These are phyloP conservation scores for Pseudomugil tenellus DNA, from an alignment of 2,797 vertebrate genomes.

Conservation along the genomic window DNA sequence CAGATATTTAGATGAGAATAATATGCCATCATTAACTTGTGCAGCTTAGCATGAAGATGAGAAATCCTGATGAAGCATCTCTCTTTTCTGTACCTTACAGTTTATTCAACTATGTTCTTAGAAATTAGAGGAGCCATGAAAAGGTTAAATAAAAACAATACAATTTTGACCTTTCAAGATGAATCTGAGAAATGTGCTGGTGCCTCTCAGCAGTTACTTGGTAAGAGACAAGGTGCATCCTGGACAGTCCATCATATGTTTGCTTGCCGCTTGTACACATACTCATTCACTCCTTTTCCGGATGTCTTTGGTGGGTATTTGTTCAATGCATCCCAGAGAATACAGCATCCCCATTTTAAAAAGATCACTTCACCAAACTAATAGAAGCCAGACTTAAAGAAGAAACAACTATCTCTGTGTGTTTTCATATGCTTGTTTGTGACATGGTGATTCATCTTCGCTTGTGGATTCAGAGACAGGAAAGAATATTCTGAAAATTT, in stretches of 20 bases:
- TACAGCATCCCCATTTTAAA: too few species aligned
- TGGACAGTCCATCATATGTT: neutral
- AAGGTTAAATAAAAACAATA: neutral
- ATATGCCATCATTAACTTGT: neutral
- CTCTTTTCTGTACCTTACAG: neutral
- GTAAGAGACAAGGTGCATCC: neutral
- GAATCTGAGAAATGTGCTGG: neutral
- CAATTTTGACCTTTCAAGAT: neutral
- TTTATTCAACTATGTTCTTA: neutral
- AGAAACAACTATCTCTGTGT: neutral
- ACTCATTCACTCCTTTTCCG: too few species aligned
- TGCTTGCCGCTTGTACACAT: too few species aligned
- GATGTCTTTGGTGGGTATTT: too few species aligned
- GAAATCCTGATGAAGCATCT: neutral
- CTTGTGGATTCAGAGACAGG: neutral
- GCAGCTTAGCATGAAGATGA: neutral
- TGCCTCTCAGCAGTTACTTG: neutral
- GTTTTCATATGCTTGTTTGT: neutral
- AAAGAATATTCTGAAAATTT: neutral
- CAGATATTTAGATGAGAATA: conserved; percentile 7
- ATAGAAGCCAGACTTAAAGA: neutral
- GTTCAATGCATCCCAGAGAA: too few species aligned
- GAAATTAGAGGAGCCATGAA: neutral
- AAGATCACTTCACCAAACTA: too few species aligned
- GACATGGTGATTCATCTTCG: neutral